Evolutionary conservation across 2,797 vertebrate species (phyloP), one percentile per base, ranked within the genome.

Genomic region (Urocyon cinereoargenteus): DNA sequence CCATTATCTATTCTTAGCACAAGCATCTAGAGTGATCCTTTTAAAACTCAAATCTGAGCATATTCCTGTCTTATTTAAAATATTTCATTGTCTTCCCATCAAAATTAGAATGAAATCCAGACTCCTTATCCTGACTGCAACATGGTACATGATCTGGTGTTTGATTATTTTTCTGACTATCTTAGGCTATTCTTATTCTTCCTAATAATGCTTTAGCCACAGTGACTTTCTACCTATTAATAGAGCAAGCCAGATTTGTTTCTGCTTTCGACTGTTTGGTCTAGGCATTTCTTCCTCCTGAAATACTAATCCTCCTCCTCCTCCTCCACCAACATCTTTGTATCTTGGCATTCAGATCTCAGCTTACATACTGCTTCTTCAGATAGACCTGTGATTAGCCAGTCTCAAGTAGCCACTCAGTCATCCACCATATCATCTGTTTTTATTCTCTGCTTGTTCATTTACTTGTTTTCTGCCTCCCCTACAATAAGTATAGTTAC

Each of bases 91-190:
- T 11, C 53, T 85, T 94, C 22, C 49, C 24, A 19, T 62, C 22
- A 75, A 31, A 81, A 18, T 89, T 89, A 90, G 34, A 68, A 86
- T 92, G 86, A 86, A 90, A 82, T 68, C 22, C 34, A 26, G 16
- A 68, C 28, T 95, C 9, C 8, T 72, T 82, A 49, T 77, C 14
- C 55, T 91, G 18, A 70, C 62, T 72, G 28, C n/a, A 87, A 40
- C 75, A 40, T 90, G 49, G 24, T 85, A 57, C 51, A 34, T 79
- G 61, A 81, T 72, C 36, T 90, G 26, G 21, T 16, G 45, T 36
- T 92, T 61, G n/a, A 49, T 40, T 82, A 9, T 24, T 75, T 96
- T 89, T 96, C 45, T 90, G 66, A 90, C 45, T 82, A 62, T 62
- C 28, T 78, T 72, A 53, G 59, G 75, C 31, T 22, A 16, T 86